Evolutionary conservation across 2,888 invertebrate genomes (phyloP).

Genomic region (Caenorhabditis sp.): DNA sequence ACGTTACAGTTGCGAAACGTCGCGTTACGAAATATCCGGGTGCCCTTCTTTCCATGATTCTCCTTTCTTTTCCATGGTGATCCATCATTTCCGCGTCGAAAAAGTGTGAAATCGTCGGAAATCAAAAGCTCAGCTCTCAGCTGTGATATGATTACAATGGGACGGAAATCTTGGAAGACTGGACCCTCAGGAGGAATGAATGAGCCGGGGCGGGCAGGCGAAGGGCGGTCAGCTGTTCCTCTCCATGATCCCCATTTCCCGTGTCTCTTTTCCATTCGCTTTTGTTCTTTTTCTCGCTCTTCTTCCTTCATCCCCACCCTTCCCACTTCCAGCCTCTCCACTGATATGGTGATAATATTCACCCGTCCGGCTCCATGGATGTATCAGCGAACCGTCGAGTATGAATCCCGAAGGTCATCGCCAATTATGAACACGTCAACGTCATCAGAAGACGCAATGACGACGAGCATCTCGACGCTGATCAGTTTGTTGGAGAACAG

Average conservation of each 20-base stretch:
- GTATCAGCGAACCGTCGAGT: neutral
- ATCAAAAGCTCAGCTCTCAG: neutral
- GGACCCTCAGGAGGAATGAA: too few relatives aligned
- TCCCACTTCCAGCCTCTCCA: neutral
- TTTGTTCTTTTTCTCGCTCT: neutral
- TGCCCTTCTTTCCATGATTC: too few relatives aligned
- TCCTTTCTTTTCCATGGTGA: too few relatives aligned
- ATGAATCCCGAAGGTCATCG: neutral
- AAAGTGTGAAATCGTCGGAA: neutral
- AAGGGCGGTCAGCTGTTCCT: slow-evolving; percentile 4
- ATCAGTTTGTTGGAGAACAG: neutral
- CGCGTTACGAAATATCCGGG: too few relatives aligned
- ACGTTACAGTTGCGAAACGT: too few relatives aligned
- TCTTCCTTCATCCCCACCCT: neutral
- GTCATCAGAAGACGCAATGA: neutral
- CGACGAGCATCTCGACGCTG: neutral
- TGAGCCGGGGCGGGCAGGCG: neutral
- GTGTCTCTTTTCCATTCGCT: too few relatives aligned
- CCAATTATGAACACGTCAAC: neutral
- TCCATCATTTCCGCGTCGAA: neutral
- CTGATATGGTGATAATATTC: slow-evolving; percentile 1
- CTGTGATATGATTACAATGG: slow-evolving; percentile 6
- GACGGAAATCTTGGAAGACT: neutral
- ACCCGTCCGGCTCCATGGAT: neutral
- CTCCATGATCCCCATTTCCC: too few relatives aligned